Base-by-base conservation (phyloP, 2,113 vertebrate genomes). In the Odontesthes bonariensis region DNA sequence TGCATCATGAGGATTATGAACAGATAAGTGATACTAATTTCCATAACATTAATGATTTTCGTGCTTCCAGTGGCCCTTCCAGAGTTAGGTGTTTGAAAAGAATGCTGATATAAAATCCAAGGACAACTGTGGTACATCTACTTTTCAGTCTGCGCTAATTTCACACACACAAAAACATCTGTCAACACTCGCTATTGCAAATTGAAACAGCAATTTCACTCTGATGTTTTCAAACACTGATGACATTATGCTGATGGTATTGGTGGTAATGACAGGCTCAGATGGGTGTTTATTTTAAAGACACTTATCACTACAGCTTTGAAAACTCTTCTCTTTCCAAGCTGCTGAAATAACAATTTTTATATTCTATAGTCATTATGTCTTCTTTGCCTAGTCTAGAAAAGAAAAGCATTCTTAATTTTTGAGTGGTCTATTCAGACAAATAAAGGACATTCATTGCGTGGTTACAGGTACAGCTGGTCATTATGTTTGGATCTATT, bases 241-340 rank as follows among this genome's bases (percentile, higher is more conserved):
- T 88, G 81, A 86, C 82, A 86, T 88, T 81, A 83, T 56, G 69
- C 69, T 82, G 89, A 84, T 89, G 87, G 81, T 88, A 79, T 74
- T 85, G 83, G 73, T 75, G 83, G 89, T 84, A 87, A 90, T 86
- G 85, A 76, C 69, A 77, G 75, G 76, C 82, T 86, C 82, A 80
- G 79, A 88, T 79, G 78, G 79, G 73, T 92, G 79, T 87, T 90
- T 92, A 82, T 89, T 89, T 82, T 86, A 86, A 80, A 90, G 80
- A 70, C 84, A 81, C 78, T 89, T 77, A 66, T 62, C 69, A 83
- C 72, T 79, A 77, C 54, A 77, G 86, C 81, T 85, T 59, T 83
- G 49, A 73, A 85, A 88, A 84, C 38, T 83, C 62, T 75, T 73
- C 65, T 82, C 57, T 88, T 78, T 81, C 62, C 84, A 89, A 88